Percentiles rank a stretch among this genome's conserved stretches.
Conservation (phyloP, 2,797 vertebrate genomes). For the Florisuga fusca region DNA sequence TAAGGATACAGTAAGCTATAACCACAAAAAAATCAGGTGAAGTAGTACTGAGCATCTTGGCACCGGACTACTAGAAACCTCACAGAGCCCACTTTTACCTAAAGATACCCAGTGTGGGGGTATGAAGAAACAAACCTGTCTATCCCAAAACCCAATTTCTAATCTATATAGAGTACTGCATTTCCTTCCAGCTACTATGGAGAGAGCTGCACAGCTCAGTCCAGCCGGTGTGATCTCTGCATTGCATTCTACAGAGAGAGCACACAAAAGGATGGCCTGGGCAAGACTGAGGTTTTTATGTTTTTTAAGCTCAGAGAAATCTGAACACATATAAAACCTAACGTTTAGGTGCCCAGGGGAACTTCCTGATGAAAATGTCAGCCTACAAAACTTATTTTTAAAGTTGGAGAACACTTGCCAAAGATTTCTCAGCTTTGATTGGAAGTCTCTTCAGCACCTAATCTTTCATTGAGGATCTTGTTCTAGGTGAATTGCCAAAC, state of each 20-base stretch:
- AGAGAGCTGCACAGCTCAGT: background rate
- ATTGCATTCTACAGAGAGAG: background rate
- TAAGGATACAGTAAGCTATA: background rate
- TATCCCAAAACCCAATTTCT: background rate
- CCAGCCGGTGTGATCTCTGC: background rate
- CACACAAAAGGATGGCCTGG: background rate
- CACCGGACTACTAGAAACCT: background rate
- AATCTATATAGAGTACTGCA: background rate
- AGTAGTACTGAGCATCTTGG: background rate
- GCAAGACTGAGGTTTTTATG: background rate
- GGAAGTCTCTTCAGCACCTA: background rate
- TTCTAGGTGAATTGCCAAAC: background rate
- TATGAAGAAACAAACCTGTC: background rate
- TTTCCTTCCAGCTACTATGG: background rate
- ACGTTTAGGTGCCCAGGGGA: background rate
- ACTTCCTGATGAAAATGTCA: background rate
- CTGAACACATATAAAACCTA: background rate
- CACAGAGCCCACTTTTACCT: background rate
- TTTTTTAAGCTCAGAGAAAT: background rate
- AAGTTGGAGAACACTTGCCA: background rate
- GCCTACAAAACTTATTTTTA: background rate
- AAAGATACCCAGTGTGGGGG: background rate
- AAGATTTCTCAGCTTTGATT: background rate
- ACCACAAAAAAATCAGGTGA: background rate
- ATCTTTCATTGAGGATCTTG: background rate